phyloP scores from a whole-genome alignment of 2,888 invertebrate genomes.

The Pammene fasciana region DNA sequence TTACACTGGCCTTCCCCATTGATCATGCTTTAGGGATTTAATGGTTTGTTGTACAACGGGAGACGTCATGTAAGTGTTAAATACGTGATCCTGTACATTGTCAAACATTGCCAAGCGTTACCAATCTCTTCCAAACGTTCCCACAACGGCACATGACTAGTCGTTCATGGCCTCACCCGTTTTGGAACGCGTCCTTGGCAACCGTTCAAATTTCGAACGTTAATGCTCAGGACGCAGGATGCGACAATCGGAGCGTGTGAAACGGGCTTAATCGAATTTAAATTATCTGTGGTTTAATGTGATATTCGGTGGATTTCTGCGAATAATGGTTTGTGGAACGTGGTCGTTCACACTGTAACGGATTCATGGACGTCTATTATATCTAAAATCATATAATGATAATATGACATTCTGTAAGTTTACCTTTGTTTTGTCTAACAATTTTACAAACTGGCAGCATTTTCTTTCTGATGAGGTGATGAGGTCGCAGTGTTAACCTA shows the following conservation, averaged over 20 bases:
- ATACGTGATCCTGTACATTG: too few relatives aligned
- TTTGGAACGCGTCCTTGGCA: slow-evolving; percentile 31
- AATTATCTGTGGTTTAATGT: slow-evolving; percentile 26
- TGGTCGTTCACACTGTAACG: background rate
- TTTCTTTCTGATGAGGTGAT: too few relatives aligned
- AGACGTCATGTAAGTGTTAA: too few relatives aligned
- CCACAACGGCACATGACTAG: slow-evolving; percentile 4
- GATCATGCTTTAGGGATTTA: too few relatives aligned
- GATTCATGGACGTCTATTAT: background rate
- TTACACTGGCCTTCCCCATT: too few relatives aligned
- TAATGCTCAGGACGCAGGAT: slow-evolving; percentile 33
- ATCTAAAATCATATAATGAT: too few relatives aligned
- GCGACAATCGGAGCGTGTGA: slow-evolving; percentile 31
- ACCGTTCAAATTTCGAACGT: slow-evolving; percentile 23
- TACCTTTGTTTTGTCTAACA: too few relatives aligned
- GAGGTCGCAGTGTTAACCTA: too few relatives aligned
- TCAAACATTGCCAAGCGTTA: background rate
- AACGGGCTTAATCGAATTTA: slow-evolving; percentile 31
- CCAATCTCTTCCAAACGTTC: background rate
- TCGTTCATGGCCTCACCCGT: background rate
- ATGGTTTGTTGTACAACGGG: too few relatives aligned
- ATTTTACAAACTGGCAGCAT: too few relatives aligned
- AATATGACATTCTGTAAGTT: too few relatives aligned
- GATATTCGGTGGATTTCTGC: background rate
- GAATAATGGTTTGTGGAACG: background rate